Conservation (phyloP, 1,140 invertebrate genomes). For the Apocrypta bakeri region DNA sequence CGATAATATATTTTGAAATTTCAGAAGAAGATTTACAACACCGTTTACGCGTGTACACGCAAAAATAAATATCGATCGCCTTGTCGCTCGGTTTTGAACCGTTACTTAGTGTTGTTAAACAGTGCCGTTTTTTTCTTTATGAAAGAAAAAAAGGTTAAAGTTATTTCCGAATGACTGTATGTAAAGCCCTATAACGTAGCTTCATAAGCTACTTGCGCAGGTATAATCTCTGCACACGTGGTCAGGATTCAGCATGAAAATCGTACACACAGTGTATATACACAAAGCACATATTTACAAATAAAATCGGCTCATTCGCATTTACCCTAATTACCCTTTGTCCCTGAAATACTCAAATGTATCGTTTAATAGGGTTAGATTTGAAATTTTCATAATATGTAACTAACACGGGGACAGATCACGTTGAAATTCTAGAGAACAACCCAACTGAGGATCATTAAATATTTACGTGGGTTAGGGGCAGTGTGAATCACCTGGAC, state of each 20-base stretch:
- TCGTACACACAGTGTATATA: not conserved
- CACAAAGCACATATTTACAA: constrained; percentile 30
- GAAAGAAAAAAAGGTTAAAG: no score
- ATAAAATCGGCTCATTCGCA: not conserved
- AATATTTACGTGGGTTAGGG: constrained; percentile 12
- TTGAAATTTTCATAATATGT: no score
- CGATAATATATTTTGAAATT: not conserved
- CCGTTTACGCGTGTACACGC: no score
- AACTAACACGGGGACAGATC: no score
- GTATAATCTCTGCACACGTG: not conserved
- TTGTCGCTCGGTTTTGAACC: no score
- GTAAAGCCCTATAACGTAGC: no score
- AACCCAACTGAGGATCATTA: not conserved
- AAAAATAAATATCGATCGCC: no score
- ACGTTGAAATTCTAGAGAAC: not conserved
- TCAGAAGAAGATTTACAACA: not conserved
- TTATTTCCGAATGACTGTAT: no score
- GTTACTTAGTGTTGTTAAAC: no score
- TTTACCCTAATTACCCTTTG: not conserved
- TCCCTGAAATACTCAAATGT: not conserved
- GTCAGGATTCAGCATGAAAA: not conserved
- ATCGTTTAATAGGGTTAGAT: not conserved
- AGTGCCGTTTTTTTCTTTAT: not conserved
- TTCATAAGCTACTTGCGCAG: not conserved
- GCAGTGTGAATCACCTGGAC: constrained; percentile 24